Conservation (phyloP, 1,140 invertebrate genomes). For the Euura lappo region DNA sequence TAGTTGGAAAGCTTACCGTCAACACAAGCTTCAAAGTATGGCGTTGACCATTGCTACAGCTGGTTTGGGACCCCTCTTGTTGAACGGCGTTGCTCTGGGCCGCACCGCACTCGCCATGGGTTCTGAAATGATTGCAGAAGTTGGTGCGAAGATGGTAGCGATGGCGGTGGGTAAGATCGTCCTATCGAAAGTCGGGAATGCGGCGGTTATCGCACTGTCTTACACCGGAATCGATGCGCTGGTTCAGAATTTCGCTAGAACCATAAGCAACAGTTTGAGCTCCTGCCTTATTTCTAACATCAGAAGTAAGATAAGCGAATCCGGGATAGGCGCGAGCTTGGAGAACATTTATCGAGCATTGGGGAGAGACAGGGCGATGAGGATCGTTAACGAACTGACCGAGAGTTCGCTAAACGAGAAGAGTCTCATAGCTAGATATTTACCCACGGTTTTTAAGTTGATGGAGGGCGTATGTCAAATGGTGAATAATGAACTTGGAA, state of each 20-base stretch:
- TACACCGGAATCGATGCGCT: background rate
- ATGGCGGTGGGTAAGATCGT: background rate
- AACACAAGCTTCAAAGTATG: conserved; percentile 19
- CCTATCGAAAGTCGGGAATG: background rate
- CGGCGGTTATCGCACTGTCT: background rate
- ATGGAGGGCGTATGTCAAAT: background rate
- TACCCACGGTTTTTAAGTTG: background rate
- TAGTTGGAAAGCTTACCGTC: conserved; percentile 18
- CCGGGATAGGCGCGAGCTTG: background rate
- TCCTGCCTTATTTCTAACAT: background rate
- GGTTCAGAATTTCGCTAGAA: background rate
- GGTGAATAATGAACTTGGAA: background rate
- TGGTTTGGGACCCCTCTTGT: background rate
- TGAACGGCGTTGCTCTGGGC: background rate
- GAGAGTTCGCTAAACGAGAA: background rate
- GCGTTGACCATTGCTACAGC: background rate
- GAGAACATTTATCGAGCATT: background rate
- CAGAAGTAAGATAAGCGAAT: background rate
- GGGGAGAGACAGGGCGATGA: background rate
- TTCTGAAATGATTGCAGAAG: background rate
- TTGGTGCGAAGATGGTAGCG: background rate
- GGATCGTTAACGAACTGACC: background rate
- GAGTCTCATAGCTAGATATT: background rate
- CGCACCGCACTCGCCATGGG: background rate
- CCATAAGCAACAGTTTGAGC: background rate